Conservation (phyloP, 2,888 invertebrate species). For the Tinea trinotella region DNA sequence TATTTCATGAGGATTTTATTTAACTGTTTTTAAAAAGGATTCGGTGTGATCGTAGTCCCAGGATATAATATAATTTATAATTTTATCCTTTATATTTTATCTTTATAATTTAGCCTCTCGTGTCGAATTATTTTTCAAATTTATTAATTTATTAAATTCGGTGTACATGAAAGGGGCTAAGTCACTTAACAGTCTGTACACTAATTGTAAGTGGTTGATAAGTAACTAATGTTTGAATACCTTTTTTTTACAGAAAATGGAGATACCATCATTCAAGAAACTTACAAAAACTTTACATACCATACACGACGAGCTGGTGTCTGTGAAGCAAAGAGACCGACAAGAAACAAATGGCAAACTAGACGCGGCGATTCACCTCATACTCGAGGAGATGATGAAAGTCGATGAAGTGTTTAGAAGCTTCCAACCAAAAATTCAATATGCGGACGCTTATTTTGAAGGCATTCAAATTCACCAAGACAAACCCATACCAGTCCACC, state of each 20-base stretch:
- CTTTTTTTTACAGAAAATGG: conserved; percentile 11
- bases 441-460: neutral
- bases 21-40: too few relatives aligned
- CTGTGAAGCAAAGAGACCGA: neutral
- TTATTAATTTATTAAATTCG: neutral
- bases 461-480: neutral
- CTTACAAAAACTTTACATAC: neutral
- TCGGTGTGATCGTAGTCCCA: too few relatives aligned
- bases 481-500: neutral
- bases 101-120: too few relatives aligned
- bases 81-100: too few relatives aligned
- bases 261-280: neutral
- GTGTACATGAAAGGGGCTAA: too few relatives aligned
- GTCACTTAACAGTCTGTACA: too few relatives aligned
- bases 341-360: neutral
- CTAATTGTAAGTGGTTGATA: too few relatives aligned
- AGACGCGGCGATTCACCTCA: neutral
- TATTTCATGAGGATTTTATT: too few relatives aligned
- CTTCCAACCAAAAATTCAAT: neutral
- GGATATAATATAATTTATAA: too few relatives aligned
- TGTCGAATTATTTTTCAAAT: neutral
- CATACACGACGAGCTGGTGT: neutral
- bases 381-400: neutral
- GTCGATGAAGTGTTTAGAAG: neutral
- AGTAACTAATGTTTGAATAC: neutral